These are phyloP conservation scores for Delphinus delphis DNA, from an alignment of 2,113 vertebrate genomes.

Conservation along the genomic window DNA sequence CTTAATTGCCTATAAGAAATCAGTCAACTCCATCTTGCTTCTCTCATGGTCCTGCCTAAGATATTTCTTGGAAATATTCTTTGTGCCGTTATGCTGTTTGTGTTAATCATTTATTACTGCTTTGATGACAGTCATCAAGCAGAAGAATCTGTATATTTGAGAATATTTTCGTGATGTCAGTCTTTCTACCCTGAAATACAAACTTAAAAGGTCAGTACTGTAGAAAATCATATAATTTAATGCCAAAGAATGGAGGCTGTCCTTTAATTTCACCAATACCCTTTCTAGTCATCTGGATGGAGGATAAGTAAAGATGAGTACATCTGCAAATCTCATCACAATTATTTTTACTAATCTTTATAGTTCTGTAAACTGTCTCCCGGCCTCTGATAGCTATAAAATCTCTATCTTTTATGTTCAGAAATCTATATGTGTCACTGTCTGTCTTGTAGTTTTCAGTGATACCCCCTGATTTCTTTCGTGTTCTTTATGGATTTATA, in stretches of 20 bases:
- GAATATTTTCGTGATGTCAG: background rate
- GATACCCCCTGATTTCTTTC: slow-evolving; percentile 8
- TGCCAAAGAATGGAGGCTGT: background rate
- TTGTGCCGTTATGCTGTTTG: background rate
- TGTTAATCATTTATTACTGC: background rate
- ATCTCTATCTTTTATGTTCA: background rate
- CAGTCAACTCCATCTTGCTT: background rate
- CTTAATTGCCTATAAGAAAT: slow-evolving; percentile 2
- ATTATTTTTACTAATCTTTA: background rate
- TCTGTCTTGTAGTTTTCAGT: background rate
- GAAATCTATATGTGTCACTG: background rate
- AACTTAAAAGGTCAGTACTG: background rate
- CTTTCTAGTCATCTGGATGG: background rate
- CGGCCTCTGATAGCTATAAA: background rate
- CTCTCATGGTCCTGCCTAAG: background rate
- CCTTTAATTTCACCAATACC: background rate
- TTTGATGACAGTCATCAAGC: background rate
- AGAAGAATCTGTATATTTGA: slow-evolving; percentile 4
- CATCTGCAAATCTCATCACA: background rate
- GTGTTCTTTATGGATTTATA: background rate
- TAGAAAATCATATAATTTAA: background rate
- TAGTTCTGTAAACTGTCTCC: background rate
- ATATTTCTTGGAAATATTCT: slow-evolving; percentile 42
- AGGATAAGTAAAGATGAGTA: background rate
- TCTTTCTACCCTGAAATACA: slow-evolving; percentile 25